phyloP scores from a whole-genome alignment of 1,140 invertebrate species.

The Ceratina australensis region DNA sequence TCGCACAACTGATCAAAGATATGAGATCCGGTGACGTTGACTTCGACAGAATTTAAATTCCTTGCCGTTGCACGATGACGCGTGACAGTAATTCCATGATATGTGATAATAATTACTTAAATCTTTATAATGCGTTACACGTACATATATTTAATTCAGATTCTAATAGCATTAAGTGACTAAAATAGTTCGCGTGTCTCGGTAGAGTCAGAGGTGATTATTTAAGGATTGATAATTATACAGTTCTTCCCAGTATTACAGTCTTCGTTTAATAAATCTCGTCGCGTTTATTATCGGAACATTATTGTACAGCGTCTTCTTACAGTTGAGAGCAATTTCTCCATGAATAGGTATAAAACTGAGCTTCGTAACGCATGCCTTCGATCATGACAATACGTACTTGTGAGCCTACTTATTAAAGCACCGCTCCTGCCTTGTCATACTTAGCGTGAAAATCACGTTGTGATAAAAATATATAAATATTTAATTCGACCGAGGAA shows the following conservation, averaged over 20 bases:
- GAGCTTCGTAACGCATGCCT: constrained; percentile 14
- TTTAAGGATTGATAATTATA: constrained; percentile 1
- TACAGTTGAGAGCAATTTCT: not conserved
- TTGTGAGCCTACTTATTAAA: constrained; percentile 7
- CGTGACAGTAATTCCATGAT: constrained; percentile 9
- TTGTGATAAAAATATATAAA: constrained; percentile 3
- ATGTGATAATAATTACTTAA: constrained; percentile 28
- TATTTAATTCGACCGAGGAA: not conserved
- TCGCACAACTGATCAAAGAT: constrained; percentile 43
- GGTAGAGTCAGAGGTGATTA: no score
- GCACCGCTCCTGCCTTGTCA: not conserved
- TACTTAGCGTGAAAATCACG: constrained; percentile 2
- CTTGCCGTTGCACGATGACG: not conserved
- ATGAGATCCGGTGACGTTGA: constrained; percentile 34
- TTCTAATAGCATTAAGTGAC: no score
- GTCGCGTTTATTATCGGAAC: not conserved
- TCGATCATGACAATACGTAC: constrained; percentile 22
- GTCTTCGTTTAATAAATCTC: constrained; percentile 6
- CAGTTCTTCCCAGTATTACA: not conserved
- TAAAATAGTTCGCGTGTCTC: no score
- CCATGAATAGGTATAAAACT: constrained; percentile 3
- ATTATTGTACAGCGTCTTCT: not conserved
- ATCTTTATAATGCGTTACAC: not conserved
- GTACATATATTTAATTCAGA: not conserved
- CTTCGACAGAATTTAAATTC: constrained; percentile 44